Conservation (phyloP, 2,888 invertebrate species). For the Odontothrips loti region DNA sequence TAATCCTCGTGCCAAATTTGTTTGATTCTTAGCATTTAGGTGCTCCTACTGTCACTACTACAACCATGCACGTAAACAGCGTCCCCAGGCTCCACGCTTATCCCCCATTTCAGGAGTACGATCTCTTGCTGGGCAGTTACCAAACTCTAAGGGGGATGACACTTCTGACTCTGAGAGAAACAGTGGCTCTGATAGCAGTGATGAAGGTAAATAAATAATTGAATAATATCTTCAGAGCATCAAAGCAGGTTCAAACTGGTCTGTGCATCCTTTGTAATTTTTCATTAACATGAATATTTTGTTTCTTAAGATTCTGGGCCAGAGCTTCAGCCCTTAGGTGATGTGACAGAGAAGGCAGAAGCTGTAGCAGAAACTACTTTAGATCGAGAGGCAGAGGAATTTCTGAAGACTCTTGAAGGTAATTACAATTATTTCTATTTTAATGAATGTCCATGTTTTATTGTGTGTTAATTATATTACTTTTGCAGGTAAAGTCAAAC, state of each 20-base stretch:
- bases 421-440: background rate
- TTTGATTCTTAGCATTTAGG: constrained; percentile 59
- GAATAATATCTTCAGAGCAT: background rate
- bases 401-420: background rate
- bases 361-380: background rate
- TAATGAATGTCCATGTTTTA: background rate
- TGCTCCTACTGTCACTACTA: constrained; percentile 86
- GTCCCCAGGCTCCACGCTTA: constrained; percentile 66
- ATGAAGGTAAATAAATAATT: background rate
- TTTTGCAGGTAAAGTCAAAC: background rate
- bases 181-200: constrained; percentile 11
- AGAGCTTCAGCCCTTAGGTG: background rate
- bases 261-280: background rate
- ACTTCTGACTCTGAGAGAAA: constrained; percentile 1
- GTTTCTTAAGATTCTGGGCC: background rate
- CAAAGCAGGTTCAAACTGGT: background rate
- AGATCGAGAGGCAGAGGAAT: background rate
- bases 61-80: constrained; percentile 84
- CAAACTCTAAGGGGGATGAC: background rate
- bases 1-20: background rate
- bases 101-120: background rate
- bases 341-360: background rate
- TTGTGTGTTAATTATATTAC: background rate
- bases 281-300: background rate
- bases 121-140: background rate